phyloP scores from a whole-genome alignment of 2,888 invertebrate species.

The Autographa gamma region DNA sequence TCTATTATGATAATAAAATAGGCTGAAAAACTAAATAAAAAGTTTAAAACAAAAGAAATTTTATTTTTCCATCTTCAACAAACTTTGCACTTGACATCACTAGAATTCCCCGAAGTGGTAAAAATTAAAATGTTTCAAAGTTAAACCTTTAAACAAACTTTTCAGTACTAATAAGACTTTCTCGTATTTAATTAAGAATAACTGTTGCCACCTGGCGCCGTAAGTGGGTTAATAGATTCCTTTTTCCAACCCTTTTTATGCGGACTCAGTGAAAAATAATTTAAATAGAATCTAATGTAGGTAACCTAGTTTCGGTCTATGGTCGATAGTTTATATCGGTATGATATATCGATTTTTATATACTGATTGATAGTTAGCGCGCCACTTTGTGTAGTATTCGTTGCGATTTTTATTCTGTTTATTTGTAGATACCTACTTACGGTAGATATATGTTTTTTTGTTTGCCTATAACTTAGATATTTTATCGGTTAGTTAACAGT shows the following conservation, averaged over 20 bases:
- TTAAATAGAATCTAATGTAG: conserved; percentile 35
- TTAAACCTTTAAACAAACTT: conserved; percentile 52
- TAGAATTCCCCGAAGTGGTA: conserved; percentile 40
- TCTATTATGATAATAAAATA: too few species aligned
- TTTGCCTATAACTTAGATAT: too few species aligned
- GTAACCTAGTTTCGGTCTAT: conserved; percentile 32
- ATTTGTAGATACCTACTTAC: too few species aligned
- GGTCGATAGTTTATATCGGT: conserved; percentile 36
- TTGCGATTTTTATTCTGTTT: too few species aligned
- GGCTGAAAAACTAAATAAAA: neutral
- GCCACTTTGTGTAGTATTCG: neutral
- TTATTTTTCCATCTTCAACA: conserved; percentile 11
- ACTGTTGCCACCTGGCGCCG: conserved; percentile 58
- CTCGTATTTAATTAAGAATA: conserved; percentile 65
- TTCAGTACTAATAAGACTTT: conserved; percentile 48
- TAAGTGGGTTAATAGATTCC: conserved; percentile 65
- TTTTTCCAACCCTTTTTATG: conserved; percentile 47
- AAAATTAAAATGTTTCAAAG: conserved; percentile 53
- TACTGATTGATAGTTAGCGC: neutral
- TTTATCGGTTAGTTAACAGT: too few species aligned
- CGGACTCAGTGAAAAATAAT: conserved; percentile 31
- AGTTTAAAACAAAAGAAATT: neutral
- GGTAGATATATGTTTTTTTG: too few species aligned
- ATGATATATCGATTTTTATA: neutral
- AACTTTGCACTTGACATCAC: conserved; percentile 35